Conservation (phyloP, 2,113 vertebrate genomes). For the Protobothrops mucrosquamatus region DNA sequence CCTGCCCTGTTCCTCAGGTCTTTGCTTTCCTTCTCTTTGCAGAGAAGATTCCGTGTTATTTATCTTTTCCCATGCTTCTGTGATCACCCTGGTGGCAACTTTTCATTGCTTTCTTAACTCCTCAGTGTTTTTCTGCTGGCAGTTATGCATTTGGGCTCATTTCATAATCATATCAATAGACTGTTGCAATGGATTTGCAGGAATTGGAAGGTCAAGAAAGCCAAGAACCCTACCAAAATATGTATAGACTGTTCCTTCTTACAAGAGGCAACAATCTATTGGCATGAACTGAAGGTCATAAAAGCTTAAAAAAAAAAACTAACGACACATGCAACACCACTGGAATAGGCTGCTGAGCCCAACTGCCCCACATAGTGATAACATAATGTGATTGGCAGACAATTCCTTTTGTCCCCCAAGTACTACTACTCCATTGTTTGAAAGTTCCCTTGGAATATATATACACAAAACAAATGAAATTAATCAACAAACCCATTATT, state of each 20-base stretch:
- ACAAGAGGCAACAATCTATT: background rate
- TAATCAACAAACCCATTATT: background rate
- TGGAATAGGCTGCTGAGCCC: background rate
- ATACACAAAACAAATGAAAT: background rate
- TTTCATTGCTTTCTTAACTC: background rate
- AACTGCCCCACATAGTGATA: background rate
- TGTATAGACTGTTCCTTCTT: background rate
- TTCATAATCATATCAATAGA: background rate
- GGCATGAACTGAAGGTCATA: background rate
- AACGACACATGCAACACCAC: background rate
- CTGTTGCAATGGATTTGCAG: background rate
- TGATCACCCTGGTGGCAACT: background rate
- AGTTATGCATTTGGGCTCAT: background rate
- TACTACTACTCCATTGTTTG: background rate
- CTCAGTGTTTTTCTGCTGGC: background rate
- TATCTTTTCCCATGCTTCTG: background rate
- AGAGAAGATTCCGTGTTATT: background rate
- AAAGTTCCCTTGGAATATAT: background rate
- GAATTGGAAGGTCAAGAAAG: background rate
- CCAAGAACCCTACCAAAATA: background rate
- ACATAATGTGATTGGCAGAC: background rate
- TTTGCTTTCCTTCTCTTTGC: background rate
- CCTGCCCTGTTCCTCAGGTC: background rate
- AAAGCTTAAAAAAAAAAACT: background rate
- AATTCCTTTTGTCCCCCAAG: background rate